phyloP scores from a whole-genome alignment of 2,797 vertebrate species.

The Echiichthys vipera region DNA sequence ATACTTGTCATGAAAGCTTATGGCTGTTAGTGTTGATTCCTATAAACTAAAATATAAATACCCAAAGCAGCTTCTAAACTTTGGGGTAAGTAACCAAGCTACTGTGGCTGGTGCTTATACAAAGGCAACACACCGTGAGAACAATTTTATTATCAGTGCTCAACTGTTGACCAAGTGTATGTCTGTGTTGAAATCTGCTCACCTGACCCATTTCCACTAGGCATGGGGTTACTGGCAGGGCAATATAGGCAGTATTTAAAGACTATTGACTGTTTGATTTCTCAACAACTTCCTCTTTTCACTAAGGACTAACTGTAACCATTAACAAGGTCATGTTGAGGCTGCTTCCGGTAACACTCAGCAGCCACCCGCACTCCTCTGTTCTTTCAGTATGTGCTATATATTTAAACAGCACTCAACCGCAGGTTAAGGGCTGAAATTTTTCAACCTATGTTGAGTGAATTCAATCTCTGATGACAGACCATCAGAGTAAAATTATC shows the following conservation, averaged over 20 bases:
- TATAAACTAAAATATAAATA: background rate
- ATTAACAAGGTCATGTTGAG: slow-evolving; percentile 4
- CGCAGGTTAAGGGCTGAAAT: background rate
- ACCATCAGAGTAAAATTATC: no score
- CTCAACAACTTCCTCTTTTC: slow-evolving; percentile 46
- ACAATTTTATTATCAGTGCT: background rate
- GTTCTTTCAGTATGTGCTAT: background rate
- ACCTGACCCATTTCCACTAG: slow-evolving; percentile 7
- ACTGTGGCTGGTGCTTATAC: background rate
- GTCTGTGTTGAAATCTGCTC: slow-evolving; percentile 8
- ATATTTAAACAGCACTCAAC: background rate
- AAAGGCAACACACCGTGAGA: background rate
- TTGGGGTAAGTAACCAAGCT: fast-evolving
- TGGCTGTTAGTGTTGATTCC: background rate
- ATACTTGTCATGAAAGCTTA: background rate
- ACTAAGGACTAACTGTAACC: slow-evolving; percentile 15
- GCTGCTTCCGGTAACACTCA: background rate
- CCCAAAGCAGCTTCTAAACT: background rate
- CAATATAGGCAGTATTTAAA: slow-evolving; percentile 16
- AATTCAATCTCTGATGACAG: background rate
- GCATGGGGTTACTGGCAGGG: background rate
- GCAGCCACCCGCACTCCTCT: background rate
- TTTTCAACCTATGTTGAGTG: background rate
- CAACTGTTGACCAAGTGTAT: background rate
- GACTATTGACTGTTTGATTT: slow-evolving; percentile 21